phyloP scores from a whole-genome alignment of 1,140 invertebrate genomes.

The Drosophila melanica region DNA sequence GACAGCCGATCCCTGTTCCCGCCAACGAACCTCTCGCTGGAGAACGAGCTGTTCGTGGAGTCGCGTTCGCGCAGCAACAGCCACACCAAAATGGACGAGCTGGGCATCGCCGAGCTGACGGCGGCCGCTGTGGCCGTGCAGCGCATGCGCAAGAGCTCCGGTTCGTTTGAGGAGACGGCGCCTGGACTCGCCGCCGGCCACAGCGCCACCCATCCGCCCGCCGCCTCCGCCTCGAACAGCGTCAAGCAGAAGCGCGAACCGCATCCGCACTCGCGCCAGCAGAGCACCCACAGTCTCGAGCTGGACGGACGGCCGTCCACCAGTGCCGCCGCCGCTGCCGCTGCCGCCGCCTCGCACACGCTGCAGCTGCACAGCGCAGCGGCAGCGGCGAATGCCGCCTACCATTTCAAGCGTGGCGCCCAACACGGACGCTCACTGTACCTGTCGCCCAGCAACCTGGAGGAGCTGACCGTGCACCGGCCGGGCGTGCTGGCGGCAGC shows the following conservation, averaged over 20 bases:
- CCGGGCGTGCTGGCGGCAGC: constrained; percentile 73
- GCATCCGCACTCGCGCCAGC: constrained; percentile 72
- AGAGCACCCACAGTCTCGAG: constrained; percentile 82
- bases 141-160: constrained; percentile 71
- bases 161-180: constrained; percentile 73
- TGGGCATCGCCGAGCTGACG: constrained; percentile 68
- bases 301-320: constrained; percentile 76
- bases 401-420: constrained; percentile 80
- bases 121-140: constrained; percentile 67
- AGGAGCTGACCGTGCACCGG: constrained; percentile 75
- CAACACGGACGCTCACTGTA: constrained; percentile 78
- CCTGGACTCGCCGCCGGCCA: constrained; percentile 53
- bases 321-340: constrained; percentile 56
- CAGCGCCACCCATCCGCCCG: constrained; percentile 71
- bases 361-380: constrained; percentile 76
- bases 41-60: constrained; percentile 80
- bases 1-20: constrained; percentile 57
- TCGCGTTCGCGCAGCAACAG: constrained; percentile 82
- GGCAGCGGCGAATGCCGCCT: constrained; percentile 75
- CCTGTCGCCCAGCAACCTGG: constrained; percentile 79
- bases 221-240: constrained; percentile 67
- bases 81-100: constrained; percentile 81
- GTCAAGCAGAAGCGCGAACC: constrained; percentile 73
- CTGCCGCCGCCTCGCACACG: constrained; percentile 50
- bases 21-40: constrained; percentile 72